These are phyloP conservation scores for Garra rufa DNA, from an alignment of 2,113 vertebrate species.

Conservation along the genomic window DNA sequence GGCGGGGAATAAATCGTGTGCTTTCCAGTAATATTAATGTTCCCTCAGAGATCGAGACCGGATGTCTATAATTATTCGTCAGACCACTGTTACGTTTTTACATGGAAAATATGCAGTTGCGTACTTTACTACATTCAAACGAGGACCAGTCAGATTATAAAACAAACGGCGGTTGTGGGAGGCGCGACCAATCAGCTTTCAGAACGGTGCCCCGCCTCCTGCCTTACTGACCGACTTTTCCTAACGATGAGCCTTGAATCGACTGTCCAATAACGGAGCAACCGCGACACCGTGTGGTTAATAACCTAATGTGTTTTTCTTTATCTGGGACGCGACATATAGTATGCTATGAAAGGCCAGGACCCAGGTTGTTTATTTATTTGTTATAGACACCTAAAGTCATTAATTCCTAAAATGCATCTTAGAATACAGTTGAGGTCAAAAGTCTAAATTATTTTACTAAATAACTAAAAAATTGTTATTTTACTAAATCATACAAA, in stretches of 20 bases:
- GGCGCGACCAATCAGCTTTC: constrained; percentile 77
- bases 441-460: no score
- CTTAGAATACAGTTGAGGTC: no score
- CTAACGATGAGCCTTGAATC: neutral
- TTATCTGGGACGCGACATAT: neutral
- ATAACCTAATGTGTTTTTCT: neutral
- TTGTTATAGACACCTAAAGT: no score
- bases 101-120: neutral
- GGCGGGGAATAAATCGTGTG: neutral
- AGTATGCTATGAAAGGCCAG: no score
- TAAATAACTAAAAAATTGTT: no score
- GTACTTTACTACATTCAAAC: neutral
- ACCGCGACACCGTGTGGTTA: constrained; percentile 58
- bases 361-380: neutral
- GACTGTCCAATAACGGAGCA: neutral
- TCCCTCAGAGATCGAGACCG: neutral
- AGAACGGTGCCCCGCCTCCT: constrained; percentile 66
- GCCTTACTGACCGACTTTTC: constrained; percentile 70
- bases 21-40: constrained; percentile 1
- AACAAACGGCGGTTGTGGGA: constrained; percentile 62
- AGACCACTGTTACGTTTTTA: neutral
- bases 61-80: neutral
- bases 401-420: no score
- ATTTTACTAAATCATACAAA: no score
- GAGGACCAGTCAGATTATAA: constrained; percentile 63